Conservation (phyloP, 2,888 invertebrate genomes). For the Cephus pygmeus region DNA sequence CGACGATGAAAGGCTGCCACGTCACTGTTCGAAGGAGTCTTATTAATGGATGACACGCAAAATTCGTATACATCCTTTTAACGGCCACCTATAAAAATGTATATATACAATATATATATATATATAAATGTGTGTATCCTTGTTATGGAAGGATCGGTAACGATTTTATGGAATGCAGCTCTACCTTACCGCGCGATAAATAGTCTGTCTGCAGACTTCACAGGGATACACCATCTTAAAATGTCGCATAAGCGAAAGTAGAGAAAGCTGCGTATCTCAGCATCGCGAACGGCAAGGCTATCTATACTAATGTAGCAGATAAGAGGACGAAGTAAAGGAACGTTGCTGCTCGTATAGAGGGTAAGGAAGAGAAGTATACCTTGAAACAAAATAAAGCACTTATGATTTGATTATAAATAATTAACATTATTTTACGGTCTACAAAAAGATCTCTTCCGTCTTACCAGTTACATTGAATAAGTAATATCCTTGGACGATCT, state of each 20-base stretch:
- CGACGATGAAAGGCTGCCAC: background rate
- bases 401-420: background rate
- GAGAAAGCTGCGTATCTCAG: constrained; percentile 53
- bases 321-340: background rate
- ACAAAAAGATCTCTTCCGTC: background rate
- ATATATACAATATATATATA: background rate
- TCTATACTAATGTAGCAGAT: background rate
- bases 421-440: background rate
- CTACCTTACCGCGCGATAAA: constrained; percentile 6
- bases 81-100: background rate
- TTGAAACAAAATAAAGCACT: background rate
- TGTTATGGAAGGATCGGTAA: background rate
- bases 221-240: constrained; percentile 40
- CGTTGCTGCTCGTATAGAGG: background rate
- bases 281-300: constrained; percentile 12
- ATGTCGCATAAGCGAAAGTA: constrained; percentile 64
- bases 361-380: background rate
- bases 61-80: background rate
- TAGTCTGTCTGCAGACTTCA: constrained; percentile 16
- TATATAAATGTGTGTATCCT: background rate
- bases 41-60: background rate
- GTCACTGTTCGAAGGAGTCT: background rate
- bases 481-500: background rate
- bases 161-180: background rate
- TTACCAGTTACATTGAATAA: background rate